Percentiles rank a stretch among this genome's conserved stretches.
Conservation (phyloP, 2,797 vertebrate species). For the Pseudomugil tenellus region DNA sequence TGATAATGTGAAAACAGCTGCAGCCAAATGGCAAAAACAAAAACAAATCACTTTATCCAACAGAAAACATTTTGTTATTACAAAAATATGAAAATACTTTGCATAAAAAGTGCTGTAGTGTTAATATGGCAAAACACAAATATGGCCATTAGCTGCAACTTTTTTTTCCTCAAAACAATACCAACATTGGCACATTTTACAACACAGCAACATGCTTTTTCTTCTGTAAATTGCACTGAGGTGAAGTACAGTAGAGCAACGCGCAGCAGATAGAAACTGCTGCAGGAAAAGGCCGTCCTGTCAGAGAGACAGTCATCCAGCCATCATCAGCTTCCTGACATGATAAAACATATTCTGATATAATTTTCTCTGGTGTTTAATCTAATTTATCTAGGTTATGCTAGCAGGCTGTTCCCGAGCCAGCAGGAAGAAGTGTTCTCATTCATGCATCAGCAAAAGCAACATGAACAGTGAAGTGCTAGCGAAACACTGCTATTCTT, state of each 20-base stretch:
- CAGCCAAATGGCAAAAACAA: neutral
- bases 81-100: slow-evolving; percentile 84
- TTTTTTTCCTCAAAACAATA: slow-evolving; percentile 41
- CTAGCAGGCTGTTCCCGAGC: slow-evolving; percentile 71
- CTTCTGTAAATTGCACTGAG: slow-evolving; percentile 75
- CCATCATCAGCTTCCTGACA: slow-evolving; percentile 21
- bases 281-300: slow-evolving; percentile 50
- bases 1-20: slow-evolving; percentile 21
- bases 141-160: slow-evolving; percentile 56
- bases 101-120: slow-evolving; percentile 85
- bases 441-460: slow-evolving; percentile 18
- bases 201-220: neutral
- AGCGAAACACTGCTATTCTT: slow-evolving; percentile 31
- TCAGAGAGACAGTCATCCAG: slow-evolving; percentile 65
- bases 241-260: slow-evolving; percentile 62
- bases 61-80: slow-evolving; percentile 64
- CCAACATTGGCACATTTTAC: slow-evolving; percentile 39
- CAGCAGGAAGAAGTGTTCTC: slow-evolving; percentile 76
- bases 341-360: slow-evolving; percentile 47
- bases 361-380: slow-evolving; percentile 30
- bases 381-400: slow-evolving; percentile 14
- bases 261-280: slow-evolving; percentile 34
- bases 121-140: slow-evolving; percentile 80
- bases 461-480: slow-evolving; percentile 34
- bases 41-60: slow-evolving; percentile 47